A percentile compares a stretch with the other conserved stretches of the same genome.
These are phyloP conservation scores for Monochamus saltuarius DNA, from an alignment of 1,140 invertebrate genomes.

Conservation along the genomic window DNA sequence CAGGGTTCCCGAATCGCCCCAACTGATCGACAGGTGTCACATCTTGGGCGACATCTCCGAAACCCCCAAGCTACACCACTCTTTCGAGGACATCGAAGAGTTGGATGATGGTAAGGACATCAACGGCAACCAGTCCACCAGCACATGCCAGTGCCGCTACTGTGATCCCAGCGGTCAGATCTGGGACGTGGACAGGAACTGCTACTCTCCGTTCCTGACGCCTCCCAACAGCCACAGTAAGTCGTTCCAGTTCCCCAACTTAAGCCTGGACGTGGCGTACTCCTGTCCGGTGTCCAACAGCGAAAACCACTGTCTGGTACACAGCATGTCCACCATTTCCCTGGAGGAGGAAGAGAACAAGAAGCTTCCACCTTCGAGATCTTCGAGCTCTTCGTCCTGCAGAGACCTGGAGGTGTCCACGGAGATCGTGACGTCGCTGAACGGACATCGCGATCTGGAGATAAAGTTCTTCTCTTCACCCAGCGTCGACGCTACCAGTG, in stretches of 20 bases:
- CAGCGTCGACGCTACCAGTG: slow-evolving; percentile 1
- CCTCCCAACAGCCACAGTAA: slow-evolving; percentile 32
- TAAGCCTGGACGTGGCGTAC: slow-evolving; percentile 3
- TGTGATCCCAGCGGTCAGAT: slow-evolving; percentile 76
- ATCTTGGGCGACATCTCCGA: slow-evolving; percentile 33
- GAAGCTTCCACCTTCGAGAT: slow-evolving; percentile 19
- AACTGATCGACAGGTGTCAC: slow-evolving; percentile 20
- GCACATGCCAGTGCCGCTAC: slow-evolving; percentile 74
- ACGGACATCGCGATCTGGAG: slow-evolving; percentile 74
- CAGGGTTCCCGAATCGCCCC: slow-evolving; percentile 5
- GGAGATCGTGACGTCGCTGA: slow-evolving; percentile 73
- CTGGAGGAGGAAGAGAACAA: slow-evolving; percentile 30
- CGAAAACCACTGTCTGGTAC: slow-evolving; percentile 22
- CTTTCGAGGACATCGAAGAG: slow-evolving; percentile 52
- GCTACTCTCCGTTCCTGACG: slow-evolving; percentile 56
- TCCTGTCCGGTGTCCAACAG: slow-evolving; percentile 9
- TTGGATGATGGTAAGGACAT: slow-evolving; percentile 46
- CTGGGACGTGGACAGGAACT: slow-evolving; percentile 68
- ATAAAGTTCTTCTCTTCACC: slow-evolving; percentile 61
- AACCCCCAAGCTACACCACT: slow-evolving; percentile 47
- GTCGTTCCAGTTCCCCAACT: slow-evolving; percentile 27
- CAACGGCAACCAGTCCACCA: slow-evolving; percentile 48
- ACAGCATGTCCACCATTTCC: slow-evolving; percentile 31
- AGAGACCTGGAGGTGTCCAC: slow-evolving; percentile 68
- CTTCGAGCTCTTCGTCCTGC: slow-evolving; percentile 47